phyloP scores from a whole-genome alignment of 30 jellyfish, hydroid and myxozoan species.

The Catostylus mosaicus region DNA sequence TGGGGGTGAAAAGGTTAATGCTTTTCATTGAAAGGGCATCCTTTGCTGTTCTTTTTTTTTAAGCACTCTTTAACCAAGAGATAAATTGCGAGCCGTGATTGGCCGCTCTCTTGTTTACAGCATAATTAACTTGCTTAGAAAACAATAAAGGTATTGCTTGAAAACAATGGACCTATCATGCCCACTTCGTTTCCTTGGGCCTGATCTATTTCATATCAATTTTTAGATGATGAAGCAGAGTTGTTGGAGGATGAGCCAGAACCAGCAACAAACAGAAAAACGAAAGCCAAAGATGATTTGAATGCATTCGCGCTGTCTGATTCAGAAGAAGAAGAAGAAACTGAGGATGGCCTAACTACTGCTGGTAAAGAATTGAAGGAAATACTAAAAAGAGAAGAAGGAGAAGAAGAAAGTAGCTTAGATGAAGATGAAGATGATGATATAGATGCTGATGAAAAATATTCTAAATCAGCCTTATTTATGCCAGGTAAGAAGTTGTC shows the following conservation, averaged over 20 bases:
- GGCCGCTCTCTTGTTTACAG: too few species aligned
- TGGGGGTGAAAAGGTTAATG: too few species aligned
- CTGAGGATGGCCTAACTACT: conserved; percentile 73
- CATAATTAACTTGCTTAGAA: too few species aligned
- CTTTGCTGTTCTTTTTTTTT: too few species aligned
- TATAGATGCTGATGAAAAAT: conserved; percentile 83
- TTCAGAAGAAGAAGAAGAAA: conserved; percentile 79
- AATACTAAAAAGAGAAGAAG: conserved; percentile 77
- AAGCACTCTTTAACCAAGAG: too few species aligned
- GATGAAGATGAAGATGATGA: conserved; percentile 94
- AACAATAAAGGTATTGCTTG: too few species aligned
- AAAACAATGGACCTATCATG: too few species aligned
- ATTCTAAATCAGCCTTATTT: conserved; percentile 83
- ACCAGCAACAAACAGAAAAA: conserved; percentile 68
- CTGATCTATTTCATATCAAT: neutral
- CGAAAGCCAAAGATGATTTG: conserved; percentile 90
- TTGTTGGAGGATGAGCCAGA: conserved; percentile 94
- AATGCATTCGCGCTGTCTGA: conserved; percentile 74
- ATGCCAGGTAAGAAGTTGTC: conserved; percentile 44
- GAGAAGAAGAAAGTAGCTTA: conserved; percentile 71
- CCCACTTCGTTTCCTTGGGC: neutral
- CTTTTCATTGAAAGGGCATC: too few species aligned
- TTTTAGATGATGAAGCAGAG: conserved; percentile 76
- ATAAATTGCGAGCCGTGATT: too few species aligned
- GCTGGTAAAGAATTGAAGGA: conserved; percentile 92